Conservation (phyloP, 1,140 invertebrate genomes). For the Euura saliciscinereae region DNA sequence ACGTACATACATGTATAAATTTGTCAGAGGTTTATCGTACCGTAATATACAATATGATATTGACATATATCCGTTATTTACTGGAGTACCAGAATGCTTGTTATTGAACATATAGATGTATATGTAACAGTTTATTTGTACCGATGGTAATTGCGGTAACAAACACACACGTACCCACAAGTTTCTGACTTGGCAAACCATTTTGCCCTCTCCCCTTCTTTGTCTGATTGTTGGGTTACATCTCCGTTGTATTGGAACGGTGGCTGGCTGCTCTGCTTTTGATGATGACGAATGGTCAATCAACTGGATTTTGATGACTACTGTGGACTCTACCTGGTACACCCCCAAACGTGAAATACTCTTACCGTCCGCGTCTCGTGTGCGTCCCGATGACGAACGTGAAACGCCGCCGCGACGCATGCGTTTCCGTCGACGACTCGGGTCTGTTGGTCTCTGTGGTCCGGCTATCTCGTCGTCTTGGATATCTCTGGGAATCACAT, state of each 20-base stretch:
- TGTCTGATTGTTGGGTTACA: constrained; percentile 82
- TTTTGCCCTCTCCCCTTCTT: constrained; percentile 73
- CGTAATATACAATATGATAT: too few relatives aligned
- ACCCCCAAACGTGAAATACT: constrained; percentile 17
- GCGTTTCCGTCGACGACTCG: constrained; percentile 14
- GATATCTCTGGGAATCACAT: too few relatives aligned
- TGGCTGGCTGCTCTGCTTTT: constrained; percentile 34
- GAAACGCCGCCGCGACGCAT: constrained; percentile 34
- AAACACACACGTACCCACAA: constrained; percentile 39
- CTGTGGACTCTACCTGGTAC: constrained; percentile 5
- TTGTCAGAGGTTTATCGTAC: not conserved
- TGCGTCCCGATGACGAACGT: constrained; percentile 25
- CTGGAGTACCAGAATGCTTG: not conserved
- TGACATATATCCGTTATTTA: too few relatives aligned
- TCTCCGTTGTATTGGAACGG: constrained; percentile 59
- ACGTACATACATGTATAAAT: not conserved
- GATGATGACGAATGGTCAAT: constrained; percentile 4
- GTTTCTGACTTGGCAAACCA: constrained; percentile 82
- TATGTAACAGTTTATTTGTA: constrained; percentile 37
- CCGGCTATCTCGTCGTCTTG: not conserved
- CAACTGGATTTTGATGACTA: not conserved
- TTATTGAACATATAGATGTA: not conserved
- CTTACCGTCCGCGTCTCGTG: constrained; percentile 39
- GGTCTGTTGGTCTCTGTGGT: constrained; percentile 32
- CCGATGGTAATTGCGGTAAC: constrained; percentile 58